Percentiles rank a stretch among this genome's conserved stretches.
Conservation (phyloP, 1,140 invertebrate genomes). For the Eurosta solidaginis region DNA sequence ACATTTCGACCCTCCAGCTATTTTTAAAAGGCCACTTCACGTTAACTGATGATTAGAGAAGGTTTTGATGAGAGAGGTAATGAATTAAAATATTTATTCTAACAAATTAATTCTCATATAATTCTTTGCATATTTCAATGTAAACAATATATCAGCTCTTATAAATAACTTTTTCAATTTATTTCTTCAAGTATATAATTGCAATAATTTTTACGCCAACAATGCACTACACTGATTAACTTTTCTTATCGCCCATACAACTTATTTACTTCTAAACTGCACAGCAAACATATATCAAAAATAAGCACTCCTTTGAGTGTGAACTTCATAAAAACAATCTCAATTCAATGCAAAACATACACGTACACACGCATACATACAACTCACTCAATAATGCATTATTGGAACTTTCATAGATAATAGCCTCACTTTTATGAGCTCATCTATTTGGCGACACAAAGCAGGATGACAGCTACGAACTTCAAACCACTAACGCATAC, state of each 20-base stretch:
- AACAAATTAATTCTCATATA: no score
- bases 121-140: no score
- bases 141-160: not conserved
- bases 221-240: not conserved
- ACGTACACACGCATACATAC: no score
- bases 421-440: constrained; percentile 23
- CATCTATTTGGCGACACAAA: constrained; percentile 15
- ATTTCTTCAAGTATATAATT: not conserved
- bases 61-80: no score
- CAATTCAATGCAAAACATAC: not conserved
- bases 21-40: no score
- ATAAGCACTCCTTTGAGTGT: not conserved
- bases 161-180: not conserved
- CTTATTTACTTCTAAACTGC: not conserved
- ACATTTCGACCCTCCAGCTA: no score
- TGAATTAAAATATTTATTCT: no score
- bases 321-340: not conserved
- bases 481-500: not conserved
- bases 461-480: constrained; percentile 14
- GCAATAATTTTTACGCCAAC: not conserved
- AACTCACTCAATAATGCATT: constrained; percentile 24
- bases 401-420: constrained; percentile 26
- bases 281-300: not conserved
- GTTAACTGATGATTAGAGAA: no score
- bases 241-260: not conserved